phyloP scores from a whole-genome alignment of 2,888 invertebrate species.

The Ophion ellenae region DNA sequence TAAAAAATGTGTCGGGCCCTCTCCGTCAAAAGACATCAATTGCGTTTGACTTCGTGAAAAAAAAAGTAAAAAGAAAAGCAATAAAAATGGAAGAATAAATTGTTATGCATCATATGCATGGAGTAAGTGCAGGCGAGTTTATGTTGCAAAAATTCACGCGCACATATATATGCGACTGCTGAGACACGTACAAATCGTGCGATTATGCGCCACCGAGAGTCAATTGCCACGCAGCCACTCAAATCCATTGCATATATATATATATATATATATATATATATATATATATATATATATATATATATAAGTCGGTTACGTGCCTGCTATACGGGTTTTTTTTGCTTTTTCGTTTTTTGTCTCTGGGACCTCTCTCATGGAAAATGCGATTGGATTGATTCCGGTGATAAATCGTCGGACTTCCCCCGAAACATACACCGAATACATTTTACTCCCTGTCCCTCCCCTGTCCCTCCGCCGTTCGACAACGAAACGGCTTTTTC shows the following conservation, averaged over 20 bases:
- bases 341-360: conserved; percentile 32
- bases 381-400: conserved; percentile 78
- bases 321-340: conserved; percentile 46
- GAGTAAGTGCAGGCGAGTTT: conserved; percentile 54
- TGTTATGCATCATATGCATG: conserved; percentile 43
- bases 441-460: conserved; percentile 48
- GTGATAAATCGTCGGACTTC: conserved; percentile 74
- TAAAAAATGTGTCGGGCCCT: neutral
- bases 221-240: conserved; percentile 59
- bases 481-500: conserved; percentile 2
- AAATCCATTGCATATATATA: conserved; percentile 34
- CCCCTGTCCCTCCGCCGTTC: neutral
- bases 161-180: neutral
- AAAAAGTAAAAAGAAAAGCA: neutral
- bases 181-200: conserved; percentile 77
- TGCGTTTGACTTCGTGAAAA: neutral
- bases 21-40: neutral
- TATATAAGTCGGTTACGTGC: conserved; percentile 28
- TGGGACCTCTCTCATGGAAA: conserved; percentile 64
- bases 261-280: neutral
- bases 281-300: neutral
- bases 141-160: conserved; percentile 53
- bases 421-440: conserved; percentile 58
- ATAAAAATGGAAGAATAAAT: conserved; percentile 29
- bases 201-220: conserved; percentile 77